phyloP scores from a whole-genome alignment of 2,888 invertebrate species.

The Invenusta paracnida region DNA sequence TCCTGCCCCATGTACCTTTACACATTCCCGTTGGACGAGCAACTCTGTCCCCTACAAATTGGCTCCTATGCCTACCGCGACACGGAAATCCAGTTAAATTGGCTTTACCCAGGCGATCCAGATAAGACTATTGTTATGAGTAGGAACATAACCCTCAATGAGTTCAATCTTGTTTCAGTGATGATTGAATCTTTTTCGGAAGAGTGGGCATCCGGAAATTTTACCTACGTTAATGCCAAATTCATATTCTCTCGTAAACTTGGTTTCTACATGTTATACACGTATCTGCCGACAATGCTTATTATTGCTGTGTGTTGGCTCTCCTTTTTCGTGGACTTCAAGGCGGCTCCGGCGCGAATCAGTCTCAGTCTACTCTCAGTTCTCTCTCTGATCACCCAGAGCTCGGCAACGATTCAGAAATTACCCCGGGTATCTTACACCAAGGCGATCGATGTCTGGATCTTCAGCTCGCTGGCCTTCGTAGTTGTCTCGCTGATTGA shows the following conservation, averaged over 20 bases:
- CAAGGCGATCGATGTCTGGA: conserved; percentile 44
- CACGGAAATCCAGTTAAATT: background rate
- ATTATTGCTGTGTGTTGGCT: conserved; percentile 40
- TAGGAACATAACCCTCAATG: conserved; percentile 37
- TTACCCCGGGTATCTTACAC: conserved; percentile 43
- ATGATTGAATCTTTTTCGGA: background rate
- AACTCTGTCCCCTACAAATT: background rate
- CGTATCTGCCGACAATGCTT: conserved; percentile 42
- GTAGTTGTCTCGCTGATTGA: conserved; percentile 42
- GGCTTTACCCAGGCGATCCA: background rate
- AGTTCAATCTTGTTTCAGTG: conserved; percentile 36
- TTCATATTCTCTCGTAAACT: conserved; percentile 39
- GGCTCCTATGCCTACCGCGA: background rate
- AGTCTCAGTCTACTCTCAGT: conserved; percentile 41
- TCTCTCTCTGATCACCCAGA: conserved; percentile 42
- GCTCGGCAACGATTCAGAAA: conserved; percentile 34
- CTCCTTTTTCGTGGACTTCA: conserved; percentile 43
- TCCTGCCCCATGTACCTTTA: background rate
- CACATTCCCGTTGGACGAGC: background rate
- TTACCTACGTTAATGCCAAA: conserved; percentile 35
- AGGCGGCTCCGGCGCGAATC: conserved; percentile 44
- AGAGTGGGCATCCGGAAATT: conserved; percentile 37
- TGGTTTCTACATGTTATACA: conserved; percentile 44
- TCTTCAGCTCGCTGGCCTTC: conserved; percentile 42
- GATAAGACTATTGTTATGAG: conserved; percentile 17